Conservation (phyloP, 2,797 vertebrate genomes). For the Sebastes nivosus region DNA sequence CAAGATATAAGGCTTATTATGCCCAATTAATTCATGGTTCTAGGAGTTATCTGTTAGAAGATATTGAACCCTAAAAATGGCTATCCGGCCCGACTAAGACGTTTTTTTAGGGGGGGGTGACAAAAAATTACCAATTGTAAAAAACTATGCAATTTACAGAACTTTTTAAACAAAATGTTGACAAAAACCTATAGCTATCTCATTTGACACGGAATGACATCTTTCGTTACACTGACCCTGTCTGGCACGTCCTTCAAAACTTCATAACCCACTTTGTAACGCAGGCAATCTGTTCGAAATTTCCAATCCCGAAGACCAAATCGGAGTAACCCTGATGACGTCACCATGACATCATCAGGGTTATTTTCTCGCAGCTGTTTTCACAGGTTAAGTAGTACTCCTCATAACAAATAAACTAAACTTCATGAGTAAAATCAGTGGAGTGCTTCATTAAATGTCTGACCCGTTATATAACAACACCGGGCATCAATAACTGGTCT, state of each 20-base stretch:
- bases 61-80: not conserved
- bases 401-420: not conserved
- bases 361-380: not conserved
- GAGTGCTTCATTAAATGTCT: not conserved
- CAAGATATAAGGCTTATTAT: too few species aligned
- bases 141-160: not conserved
- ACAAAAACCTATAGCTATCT: not conserved
- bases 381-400: not conserved
- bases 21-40: too few species aligned
- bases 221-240: not conserved
- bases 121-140: not conserved
- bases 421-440: not conserved
- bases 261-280: too few species aligned
- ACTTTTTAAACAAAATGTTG: not conserved
- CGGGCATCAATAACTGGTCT: not conserved
- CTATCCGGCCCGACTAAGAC: not conserved
- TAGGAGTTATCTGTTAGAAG: not conserved
- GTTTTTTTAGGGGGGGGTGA: not conserved
- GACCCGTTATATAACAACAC: not conserved
- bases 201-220: not conserved
- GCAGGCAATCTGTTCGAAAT: too few species aligned
- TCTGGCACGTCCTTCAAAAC: not conserved
- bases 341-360: not conserved
- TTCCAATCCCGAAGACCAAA: not conserved
- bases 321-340: not conserved